phyloP scores from a whole-genome alignment of 1,140 invertebrate genomes.

The Ephestia elutella region DNA sequence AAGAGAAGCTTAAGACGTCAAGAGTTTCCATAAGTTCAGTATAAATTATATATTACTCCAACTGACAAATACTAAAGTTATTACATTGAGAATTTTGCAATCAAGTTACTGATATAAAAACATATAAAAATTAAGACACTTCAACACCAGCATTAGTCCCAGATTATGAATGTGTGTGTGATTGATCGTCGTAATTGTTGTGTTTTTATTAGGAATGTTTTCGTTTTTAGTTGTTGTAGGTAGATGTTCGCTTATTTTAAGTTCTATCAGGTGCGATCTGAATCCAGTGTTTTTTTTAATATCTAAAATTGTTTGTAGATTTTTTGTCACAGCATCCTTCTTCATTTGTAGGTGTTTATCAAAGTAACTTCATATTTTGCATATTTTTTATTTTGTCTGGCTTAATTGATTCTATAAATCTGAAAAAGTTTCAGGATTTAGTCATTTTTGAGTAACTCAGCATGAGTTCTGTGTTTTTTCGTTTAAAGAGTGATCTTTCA shows the following conservation, averaged over 20 bases:
- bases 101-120: too few species aligned
- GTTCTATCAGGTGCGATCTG: background rate
- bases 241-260: conserved; percentile 8
- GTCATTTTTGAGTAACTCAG: conserved; percentile 13
- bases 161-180: background rate
- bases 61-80: too few species aligned
- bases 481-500: conserved; percentile 17
- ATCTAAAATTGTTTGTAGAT: background rate
- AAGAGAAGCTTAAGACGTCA: too few species aligned
- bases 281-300: background rate
- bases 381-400: conserved; percentile 7
- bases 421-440: too few species aligned
- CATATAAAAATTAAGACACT: background rate
- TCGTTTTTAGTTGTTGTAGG: conserved; percentile 8
- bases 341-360: background rate
- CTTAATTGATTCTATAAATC: too few species aligned
- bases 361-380: background rate
- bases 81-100: too few species aligned
- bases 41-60: too few species aligned
- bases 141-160: conserved; percentile 11
- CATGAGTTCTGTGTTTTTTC: conserved; percentile 26
- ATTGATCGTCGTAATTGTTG: conserved; percentile 5
- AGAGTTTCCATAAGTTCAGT: too few species aligned
- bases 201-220: conserved; percentile 16
- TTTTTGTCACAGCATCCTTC: background rate